These are phyloP conservation scores for Rhagoletis pomonella DNA, from an alignment of 1,140 invertebrate genomes.

Conservation along the genomic window DNA sequence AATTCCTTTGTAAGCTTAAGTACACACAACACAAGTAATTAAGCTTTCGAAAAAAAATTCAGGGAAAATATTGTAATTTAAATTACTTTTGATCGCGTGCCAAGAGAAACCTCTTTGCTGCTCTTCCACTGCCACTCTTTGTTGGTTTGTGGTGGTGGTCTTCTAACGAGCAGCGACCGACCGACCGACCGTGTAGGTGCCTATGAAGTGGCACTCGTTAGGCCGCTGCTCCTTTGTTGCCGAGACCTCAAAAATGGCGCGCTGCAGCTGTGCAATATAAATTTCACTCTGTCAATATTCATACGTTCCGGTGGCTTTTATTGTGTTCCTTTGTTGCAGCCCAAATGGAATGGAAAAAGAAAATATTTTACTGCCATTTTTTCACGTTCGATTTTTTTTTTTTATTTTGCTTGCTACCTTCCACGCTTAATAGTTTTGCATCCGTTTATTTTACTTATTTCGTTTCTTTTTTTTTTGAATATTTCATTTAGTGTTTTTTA, in stretches of 20 bases:
- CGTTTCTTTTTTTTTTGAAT: background rate
- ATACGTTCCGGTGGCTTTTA: constrained; percentile 15
- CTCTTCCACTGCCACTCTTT: too few species aligned
- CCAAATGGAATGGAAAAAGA: constrained; percentile 34
- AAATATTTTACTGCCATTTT: background rate
- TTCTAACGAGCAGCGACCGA: too few species aligned
- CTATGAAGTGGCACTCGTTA: background rate
- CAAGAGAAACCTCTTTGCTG: too few species aligned
- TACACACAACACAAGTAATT: background rate
- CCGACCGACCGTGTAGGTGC: too few species aligned
- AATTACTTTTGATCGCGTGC: background rate
- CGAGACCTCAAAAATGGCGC: background rate
- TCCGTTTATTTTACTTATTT: too few species aligned
- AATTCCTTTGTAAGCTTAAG: background rate
- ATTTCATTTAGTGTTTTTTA: too few species aligned
- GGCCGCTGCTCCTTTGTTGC: background rate
- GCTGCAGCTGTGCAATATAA: background rate
- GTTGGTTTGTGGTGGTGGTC: too few species aligned
- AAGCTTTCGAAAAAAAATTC: background rate
- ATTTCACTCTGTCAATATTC: constrained; percentile 9
- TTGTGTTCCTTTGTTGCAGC: background rate
- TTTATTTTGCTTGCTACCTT: background rate
- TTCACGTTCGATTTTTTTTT: background rate
- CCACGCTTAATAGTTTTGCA: too few species aligned
- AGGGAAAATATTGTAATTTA: background rate